Evolutionary conservation across 2,797 vertebrate species (phyloP).

Genomic region (Chaetodon trifasciatus): DNA sequence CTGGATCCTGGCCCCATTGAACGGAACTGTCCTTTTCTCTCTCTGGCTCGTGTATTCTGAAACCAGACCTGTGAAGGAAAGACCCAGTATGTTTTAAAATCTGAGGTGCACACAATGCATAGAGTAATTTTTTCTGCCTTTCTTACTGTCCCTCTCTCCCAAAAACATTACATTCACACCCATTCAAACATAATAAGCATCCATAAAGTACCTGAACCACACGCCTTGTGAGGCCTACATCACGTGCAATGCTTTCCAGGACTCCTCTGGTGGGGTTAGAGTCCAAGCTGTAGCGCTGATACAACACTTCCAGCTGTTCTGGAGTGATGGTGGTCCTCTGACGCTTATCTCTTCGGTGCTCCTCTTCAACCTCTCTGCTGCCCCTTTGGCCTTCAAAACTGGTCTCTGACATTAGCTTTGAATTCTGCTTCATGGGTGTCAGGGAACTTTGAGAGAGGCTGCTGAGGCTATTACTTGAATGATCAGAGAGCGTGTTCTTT

Average conservation of each 20-base stretch:
- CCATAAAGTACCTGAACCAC: slow-evolving; percentile 92
- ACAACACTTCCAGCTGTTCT: slow-evolving; percentile 97
- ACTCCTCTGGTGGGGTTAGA: slow-evolving; percentile 99
- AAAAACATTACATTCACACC: neutral
- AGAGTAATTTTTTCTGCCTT: neutral
- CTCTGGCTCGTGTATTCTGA: slow-evolving; percentile 97
- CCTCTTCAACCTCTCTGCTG: slow-evolving; percentile 90
- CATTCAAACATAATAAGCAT: slow-evolving; percentile 13
- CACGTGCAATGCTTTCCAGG: slow-evolving; percentile 97
- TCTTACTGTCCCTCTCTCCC: neutral
- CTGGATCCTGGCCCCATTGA: slow-evolving; percentile 90
- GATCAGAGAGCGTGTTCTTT: slow-evolving; percentile 79
- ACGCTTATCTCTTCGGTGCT: slow-evolving; percentile 96
- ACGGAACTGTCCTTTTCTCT: slow-evolving; percentile 98
- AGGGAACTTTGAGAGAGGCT: slow-evolving; percentile 90
- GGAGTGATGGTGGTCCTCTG: slow-evolving; percentile 98
- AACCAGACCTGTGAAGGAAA: slow-evolving; percentile 93
- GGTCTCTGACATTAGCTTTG: slow-evolving; percentile 92
- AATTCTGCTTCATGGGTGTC: slow-evolving; percentile 92
- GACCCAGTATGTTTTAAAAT: slow-evolving; percentile 26
- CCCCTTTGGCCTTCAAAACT: slow-evolving; percentile 87
- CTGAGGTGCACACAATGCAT: neutral
- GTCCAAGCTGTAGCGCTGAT: slow-evolving; percentile 97
- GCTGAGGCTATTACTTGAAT: slow-evolving; percentile 86
- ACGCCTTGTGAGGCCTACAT: slow-evolving; percentile 97